Evolutionary conservation across 2,888 invertebrate species (phyloP).

Genomic region (Seira sanloemensis): DNA sequence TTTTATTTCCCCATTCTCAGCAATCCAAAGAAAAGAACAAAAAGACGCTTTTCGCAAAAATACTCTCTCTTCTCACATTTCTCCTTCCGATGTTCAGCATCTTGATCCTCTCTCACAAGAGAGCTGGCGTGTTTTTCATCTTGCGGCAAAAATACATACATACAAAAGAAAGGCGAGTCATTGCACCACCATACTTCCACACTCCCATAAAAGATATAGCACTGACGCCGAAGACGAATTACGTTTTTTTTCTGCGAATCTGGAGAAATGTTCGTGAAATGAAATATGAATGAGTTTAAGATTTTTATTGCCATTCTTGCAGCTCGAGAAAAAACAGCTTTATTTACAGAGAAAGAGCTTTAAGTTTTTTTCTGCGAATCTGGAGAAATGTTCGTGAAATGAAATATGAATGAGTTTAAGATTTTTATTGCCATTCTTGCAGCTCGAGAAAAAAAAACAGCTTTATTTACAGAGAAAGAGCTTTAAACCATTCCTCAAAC

Average conservation of each 20-base stretch:
- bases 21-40: no score
- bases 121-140: no score
- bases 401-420: constrained; percentile 52
- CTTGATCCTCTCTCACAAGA: no score
- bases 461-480: neutral
- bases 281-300: constrained; percentile 52
- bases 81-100: no score
- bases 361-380: constrained; percentile 15
- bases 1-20: no score
- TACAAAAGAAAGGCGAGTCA: no score
- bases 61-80: no score
- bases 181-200: neutral
- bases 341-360: neutral
- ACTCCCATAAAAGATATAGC: neutral
- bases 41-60: no score
- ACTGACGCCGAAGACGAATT: neutral
- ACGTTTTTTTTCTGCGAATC: constrained; percentile 12
- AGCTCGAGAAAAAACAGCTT: no score
- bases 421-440: neutral
- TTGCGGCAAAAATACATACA: no score
- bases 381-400: constrained; percentile 21
- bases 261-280: constrained; percentile 21
- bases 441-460: no score
- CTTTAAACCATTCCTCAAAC: no score
- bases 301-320: neutral